Base-by-base conservation (phyloP, 2,888 invertebrate species). In the Acrobasis consociella region DNA sequence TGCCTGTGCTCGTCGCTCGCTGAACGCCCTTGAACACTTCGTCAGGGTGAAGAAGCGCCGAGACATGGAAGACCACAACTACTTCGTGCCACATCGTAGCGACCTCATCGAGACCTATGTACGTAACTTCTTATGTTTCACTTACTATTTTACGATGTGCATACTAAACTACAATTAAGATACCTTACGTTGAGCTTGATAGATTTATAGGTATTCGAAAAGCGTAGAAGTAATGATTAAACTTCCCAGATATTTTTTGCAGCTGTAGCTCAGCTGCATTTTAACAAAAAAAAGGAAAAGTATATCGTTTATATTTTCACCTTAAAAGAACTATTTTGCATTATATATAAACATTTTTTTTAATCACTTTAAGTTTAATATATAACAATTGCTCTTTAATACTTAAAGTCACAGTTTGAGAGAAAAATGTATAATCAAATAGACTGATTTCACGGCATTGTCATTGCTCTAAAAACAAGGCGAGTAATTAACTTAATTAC, bases 51-150 rank as follows among this genome's bases (percentile, higher is more conserved):
- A 98, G 93, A 98, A 98, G 86, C 95, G 98, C 73, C 95, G 97
- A 72, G 98, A 98, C 80, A 97, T 98, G 96, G 98, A 98, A 86
- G 98, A 98, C 89, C 97, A 97, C 88, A 98, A 98, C 92, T 98
- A 98, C 92, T 98, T 98, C 91, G 98, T 99, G 80, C 99, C 99
- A 66, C 98, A 98, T 86, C 95, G 98, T 78, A 96, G 97, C 81
- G 98, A 98, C 91, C 95, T 97, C 81, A 97, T 99, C 79, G 98
- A 98, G 90, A 98, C 97, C 85, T 98, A 98, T 88, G 98, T 98
- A 91, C 96, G 97, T 95, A 69, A 53, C 49, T 46, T 15, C 7
- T 39, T 15, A 5, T 15, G 2, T 15, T 38, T 5, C 16, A 39
- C 9, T 55, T 55, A 2, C 15, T 50, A 17, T 11, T 51, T 46